Percentiles rank a stretch among this genome's conserved stretches.
Conservation (phyloP, 2,113 vertebrate species). For the Mystacornis crossleyi region DNA sequence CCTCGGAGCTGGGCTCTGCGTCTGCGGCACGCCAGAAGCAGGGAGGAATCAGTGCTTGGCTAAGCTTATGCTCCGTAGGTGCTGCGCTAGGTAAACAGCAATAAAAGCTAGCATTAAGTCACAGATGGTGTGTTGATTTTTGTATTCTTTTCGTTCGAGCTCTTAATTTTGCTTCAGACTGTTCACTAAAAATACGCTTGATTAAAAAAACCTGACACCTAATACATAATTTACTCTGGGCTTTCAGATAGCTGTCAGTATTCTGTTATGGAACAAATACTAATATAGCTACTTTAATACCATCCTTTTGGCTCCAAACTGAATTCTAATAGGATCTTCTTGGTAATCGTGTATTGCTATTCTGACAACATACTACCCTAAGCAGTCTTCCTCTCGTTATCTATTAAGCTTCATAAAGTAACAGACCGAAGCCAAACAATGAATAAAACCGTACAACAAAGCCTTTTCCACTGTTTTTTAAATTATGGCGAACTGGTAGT, state of each 20-base stretch:
- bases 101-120: neutral
- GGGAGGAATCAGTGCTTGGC: accelerated
- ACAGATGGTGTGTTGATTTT: conserved; percentile 41
- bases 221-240: accelerated
- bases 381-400: neutral
- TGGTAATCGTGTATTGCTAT: neutral
- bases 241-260: neutral
- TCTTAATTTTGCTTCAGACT: neutral
- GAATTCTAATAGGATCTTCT: neutral
- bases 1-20: accelerated
- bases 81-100: neutral
- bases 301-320: neutral
- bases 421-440: neutral
- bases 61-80: accelerated
- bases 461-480: neutral
- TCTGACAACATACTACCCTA: neutral
- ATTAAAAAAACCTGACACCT: neutral
- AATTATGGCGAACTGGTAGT: neutral
- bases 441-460: neutral
- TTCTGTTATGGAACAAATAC: neutral
- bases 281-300: neutral
- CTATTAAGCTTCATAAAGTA: neutral
- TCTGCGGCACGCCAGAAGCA: accelerated
- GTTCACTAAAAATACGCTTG: neutral
- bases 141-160: neutral